These are phyloP conservation scores for Styela clava DNA, from an alignment of 23 tunicate genomes.

Conservation along the genomic window DNA sequence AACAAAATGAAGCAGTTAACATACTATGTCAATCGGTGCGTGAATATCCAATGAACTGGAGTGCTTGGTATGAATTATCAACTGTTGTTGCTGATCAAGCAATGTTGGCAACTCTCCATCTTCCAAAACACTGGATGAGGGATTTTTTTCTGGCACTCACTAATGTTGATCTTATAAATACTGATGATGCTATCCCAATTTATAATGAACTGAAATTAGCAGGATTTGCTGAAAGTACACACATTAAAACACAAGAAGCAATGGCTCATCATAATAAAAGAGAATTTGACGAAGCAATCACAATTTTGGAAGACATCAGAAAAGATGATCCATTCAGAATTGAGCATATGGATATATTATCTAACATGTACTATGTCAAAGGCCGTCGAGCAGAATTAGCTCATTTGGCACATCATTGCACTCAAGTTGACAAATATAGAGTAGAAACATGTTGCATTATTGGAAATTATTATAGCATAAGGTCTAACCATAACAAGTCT, in stretches of 20 bases:
- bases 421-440: slow-evolving; percentile 83
- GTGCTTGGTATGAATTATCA: slow-evolving; percentile 76
- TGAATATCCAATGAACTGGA: slow-evolving; percentile 83
- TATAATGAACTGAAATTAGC: slow-evolving; percentile 47
- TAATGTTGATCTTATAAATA: slow-evolving; percentile 58
- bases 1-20: slow-evolving; percentile 47
- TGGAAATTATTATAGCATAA: slow-evolving; percentile 88
- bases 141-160: slow-evolving; percentile 87
- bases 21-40: slow-evolving; percentile 44
- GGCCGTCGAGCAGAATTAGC: slow-evolving; percentile 67
- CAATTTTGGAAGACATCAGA: slow-evolving; percentile 59
- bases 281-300: slow-evolving; percentile 74
- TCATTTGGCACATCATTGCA: slow-evolving; percentile 82
- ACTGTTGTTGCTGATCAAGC: slow-evolving; percentile 56
- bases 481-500: slow-evolving; percentile 63
- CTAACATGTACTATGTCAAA: slow-evolving; percentile 93
- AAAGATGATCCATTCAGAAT: slow-evolving; percentile 74
- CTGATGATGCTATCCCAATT: slow-evolving; percentile 62
- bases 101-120: slow-evolving; percentile 58
- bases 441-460: slow-evolving; percentile 93
- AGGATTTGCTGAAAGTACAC: slow-evolving; percentile 57
- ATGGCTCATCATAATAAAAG: slow-evolving; percentile 78
- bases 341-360: slow-evolving; percentile 82
- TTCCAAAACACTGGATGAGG: slow-evolving; percentile 86
- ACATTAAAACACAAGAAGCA: slow-evolving; percentile 86